A percentile compares a stretch with the other conserved stretches of the same genome.
Evolutionary conservation across 1,140 invertebrate species (phyloP).

Genomic region (Antheraea mylitta): DNA sequence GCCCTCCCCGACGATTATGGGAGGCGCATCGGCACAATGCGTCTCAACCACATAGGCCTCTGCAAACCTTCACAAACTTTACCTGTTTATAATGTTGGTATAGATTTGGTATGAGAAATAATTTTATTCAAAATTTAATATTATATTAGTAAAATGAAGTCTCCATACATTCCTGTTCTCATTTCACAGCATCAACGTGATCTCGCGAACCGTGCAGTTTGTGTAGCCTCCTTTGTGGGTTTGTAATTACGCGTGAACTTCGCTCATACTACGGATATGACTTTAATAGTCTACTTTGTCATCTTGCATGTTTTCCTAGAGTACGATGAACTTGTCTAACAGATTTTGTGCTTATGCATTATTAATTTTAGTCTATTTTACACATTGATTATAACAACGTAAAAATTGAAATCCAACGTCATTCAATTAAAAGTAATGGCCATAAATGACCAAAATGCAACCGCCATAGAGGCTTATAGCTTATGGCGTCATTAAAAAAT

Average conservation of each 20-base stretch:
- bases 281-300: conserved; percentile 3
- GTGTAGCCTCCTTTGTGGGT: conserved; percentile 11
- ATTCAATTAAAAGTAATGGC: too few species aligned
- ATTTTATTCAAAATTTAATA: neutral
- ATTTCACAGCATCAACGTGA: neutral
- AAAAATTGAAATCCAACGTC: too few species aligned
- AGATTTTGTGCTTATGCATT: neutral
- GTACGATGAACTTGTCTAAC: neutral
- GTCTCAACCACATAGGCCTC: too few species aligned
- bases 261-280: conserved; percentile 5
- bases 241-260: conserved; percentile 9
- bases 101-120: neutral
- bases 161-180: conserved; percentile 4
- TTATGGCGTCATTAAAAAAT: too few species aligned
- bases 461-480: too few species aligned
- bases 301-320: neutral
- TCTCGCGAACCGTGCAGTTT: conserved; percentile 3
- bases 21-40: too few species aligned
- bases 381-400: neutral
- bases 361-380: neutral
- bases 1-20: too few species aligned
- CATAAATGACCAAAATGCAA: too few species aligned
- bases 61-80: too few species aligned
- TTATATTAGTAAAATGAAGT: neutral
- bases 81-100: too few species aligned